Conservation (phyloP, 2,113 vertebrate species). For the Xenopus tropicalis region UCB_Xtro_10.0 CM004444.2:133196001-133196500, state of each 20-base stretch:
- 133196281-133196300: too few relatives aligned
- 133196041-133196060: constrained; percentile 18
- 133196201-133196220: constrained; percentile 18
- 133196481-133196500: background rate
- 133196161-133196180: constrained; percentile 4
- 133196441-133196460: constrained; percentile 82
- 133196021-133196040: constrained; percentile 21
- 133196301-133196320: too few relatives aligned
- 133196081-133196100: constrained; percentile 42
- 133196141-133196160: constrained; percentile 19
- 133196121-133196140: constrained; percentile 38
- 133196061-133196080: constrained; percentile 38
- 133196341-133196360: constrained; percentile 83
- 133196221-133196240: constrained; percentile 42
- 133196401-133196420: constrained; percentile 78
- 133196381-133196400: constrained; percentile 90
- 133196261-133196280: too few relatives aligned
- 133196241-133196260: background rate
- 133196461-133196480: constrained; percentile 62
- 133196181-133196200: constrained; percentile 17
- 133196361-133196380: constrained; percentile 91
- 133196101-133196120: constrained; percentile 47
- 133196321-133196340: constrained; percentile 85
- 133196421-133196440: constrained; percentile 80
- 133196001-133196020: constrained; percentile 40